Evolutionary conservation across 2,888 invertebrate species (phyloP).

Genomic region (Mongoloraphidia duomilia): DNA sequence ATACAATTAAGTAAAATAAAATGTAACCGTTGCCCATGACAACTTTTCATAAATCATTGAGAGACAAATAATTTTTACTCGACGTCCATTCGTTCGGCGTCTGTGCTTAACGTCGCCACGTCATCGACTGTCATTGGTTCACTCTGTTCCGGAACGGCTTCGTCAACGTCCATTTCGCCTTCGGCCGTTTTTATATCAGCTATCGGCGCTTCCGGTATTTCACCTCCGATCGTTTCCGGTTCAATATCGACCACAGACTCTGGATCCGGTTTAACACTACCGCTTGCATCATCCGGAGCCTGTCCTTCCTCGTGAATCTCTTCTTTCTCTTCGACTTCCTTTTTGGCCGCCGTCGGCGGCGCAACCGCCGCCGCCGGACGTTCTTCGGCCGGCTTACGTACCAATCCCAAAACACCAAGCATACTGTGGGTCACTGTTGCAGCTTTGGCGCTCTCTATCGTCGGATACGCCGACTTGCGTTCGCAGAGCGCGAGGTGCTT

Average conservation of each 20-base stretch:
- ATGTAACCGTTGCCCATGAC: too few relatives aligned
- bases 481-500: slow-evolving; percentile 60
- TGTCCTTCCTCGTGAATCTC: slow-evolving; percentile 6
- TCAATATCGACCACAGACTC: too few relatives aligned
- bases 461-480: slow-evolving; percentile 55
- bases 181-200: slow-evolving; percentile 3
- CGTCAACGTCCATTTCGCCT: slow-evolving; percentile 1
- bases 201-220: slow-evolving; percentile 1
- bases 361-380: background rate
- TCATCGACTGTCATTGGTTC: too few relatives aligned
- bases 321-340: slow-evolving; percentile 3
- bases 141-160: too few relatives aligned
- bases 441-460: slow-evolving; percentile 44
- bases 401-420: slow-evolving; percentile 42
- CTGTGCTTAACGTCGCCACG: too few relatives aligned
- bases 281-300: background rate
- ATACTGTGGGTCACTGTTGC: slow-evolving; percentile 44
- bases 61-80: too few relatives aligned
- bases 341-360: background rate
- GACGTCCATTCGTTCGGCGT: too few relatives aligned
- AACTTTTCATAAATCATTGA: too few relatives aligned
- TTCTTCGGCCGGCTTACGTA: slow-evolving; percentile 35
- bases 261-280: too few relatives aligned
- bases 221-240: background rate
- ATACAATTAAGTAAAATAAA: too few relatives aligned